Evolutionary conservation across 2,888 invertebrate genomes (phyloP).

Genomic region (Zygogramma bicolorata): DNA sequence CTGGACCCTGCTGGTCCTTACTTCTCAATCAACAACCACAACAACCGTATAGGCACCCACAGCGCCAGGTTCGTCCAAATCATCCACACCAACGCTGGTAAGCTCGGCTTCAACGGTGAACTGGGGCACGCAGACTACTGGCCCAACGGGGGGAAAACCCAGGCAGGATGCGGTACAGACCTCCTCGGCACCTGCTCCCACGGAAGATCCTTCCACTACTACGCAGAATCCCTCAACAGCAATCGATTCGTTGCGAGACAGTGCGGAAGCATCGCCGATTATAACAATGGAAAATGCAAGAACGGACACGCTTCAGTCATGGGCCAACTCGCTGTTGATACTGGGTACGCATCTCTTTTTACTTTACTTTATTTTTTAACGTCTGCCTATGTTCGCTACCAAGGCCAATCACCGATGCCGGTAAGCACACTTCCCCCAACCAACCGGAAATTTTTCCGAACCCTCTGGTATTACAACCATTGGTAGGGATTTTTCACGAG

Average conservation of each 20-base stretch:
- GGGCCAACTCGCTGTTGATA: conserved; percentile 43
- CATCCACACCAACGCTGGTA: conserved; percentile 57
- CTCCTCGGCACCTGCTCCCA: conserved; percentile 64
- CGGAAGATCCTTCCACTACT: conserved; percentile 63
- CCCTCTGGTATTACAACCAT: too few species aligned
- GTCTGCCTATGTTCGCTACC: too few species aligned
- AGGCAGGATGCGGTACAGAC: conserved; percentile 59
- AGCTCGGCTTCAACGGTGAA: conserved; percentile 44
- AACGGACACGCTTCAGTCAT: conserved; percentile 30
- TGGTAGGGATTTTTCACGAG: too few species aligned
- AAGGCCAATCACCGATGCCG: too few species aligned
- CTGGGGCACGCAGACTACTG: conserved; percentile 60
- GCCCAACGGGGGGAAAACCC: conserved; percentile 59
- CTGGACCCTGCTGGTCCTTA: conserved; percentile 61
- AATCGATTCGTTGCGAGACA: conserved; percentile 29
- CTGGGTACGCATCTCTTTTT: too few species aligned
- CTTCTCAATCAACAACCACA: conserved; percentile 48
- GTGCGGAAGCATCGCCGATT: conserved; percentile 32
- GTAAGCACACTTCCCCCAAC: too few species aligned
- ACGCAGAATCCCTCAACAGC: conserved; percentile 63
- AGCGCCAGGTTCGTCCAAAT: conserved; percentile 61
- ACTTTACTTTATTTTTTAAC: too few species aligned
- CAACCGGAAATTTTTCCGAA: too few species aligned
- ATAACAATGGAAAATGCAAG: conserved; percentile 27
- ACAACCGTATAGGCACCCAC: conserved; percentile 56